These are phyloP conservation scores for Drosophila arizonae DNA, from an alignment of 1,140 invertebrate species.

Conservation along the genomic window DNA sequence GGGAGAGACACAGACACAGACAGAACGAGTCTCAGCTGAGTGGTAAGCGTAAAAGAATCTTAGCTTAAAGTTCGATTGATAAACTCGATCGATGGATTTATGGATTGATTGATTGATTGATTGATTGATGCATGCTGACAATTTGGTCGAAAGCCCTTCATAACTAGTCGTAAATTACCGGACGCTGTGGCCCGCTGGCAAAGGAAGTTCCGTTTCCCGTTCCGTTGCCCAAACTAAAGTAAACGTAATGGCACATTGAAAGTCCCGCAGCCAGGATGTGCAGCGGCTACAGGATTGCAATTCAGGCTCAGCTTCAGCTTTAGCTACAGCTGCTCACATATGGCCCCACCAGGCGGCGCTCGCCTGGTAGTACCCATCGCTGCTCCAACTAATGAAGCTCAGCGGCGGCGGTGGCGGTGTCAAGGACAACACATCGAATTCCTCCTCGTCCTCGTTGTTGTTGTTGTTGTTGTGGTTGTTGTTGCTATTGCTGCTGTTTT, in stretches of 20 bases:
- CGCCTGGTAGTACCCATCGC: conserved; percentile 69
- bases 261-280: conserved; percentile 61
- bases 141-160: conserved; percentile 1
- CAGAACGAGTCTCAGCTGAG: too few species aligned
- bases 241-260: conserved; percentile 78
- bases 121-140: neutral
- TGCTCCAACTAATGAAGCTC: conserved; percentile 61
- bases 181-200: conserved; percentile 1
- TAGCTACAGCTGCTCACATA: conserved; percentile 41
- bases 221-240: conserved; percentile 44
- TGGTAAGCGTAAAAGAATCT: too few species aligned
- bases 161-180: conserved; percentile 25
- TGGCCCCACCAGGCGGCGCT: conserved; percentile 69
- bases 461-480: conserved; percentile 17
- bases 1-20: too few species aligned
- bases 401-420: conserved; percentile 70
- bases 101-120: conserved; percentile 4
- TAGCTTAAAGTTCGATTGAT: too few species aligned
- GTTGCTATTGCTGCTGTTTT: conserved; percentile 20
- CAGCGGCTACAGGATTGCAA: too few species aligned
- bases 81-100: neutral
- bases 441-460: conserved; percentile 19
- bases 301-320: neutral
- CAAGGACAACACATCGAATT: conserved; percentile 55
- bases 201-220: too few species aligned